A percentile compares a stretch with the other conserved stretches of the same genome.
Evolutionary conservation across 1,140 invertebrate genomes (phyloP).

Genomic region (Sarcophaga bullata): DNA sequence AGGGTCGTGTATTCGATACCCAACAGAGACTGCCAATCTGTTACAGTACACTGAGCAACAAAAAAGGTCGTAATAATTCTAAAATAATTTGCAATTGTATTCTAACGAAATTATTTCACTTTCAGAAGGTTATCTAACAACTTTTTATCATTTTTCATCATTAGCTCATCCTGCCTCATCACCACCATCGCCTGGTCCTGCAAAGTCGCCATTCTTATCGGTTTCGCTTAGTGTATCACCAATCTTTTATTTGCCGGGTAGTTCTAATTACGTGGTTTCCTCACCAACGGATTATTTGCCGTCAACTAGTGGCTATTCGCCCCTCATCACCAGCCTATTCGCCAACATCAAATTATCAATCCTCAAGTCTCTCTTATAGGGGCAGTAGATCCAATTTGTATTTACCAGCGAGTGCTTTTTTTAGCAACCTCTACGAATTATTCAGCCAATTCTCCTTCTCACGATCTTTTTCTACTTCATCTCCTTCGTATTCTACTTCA

Average conservation of each 20-base stretch:
- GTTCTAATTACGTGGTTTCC: slow-evolving; percentile 84
- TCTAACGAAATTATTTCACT: no score
- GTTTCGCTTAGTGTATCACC: slow-evolving; percentile 85
- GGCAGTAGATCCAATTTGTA: slow-evolving; percentile 76
- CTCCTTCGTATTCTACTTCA: slow-evolving; percentile 84
- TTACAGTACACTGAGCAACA: no score
- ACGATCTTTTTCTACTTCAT: slow-evolving; percentile 86
- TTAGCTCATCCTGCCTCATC: slow-evolving; percentile 76
- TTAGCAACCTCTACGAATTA: slow-evolving; percentile 85
- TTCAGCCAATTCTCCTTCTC: slow-evolving; percentile 84
- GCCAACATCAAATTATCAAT: slow-evolving; percentile 77
- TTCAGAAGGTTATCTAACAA: no score
- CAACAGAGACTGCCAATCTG: no score
- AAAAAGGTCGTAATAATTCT: no score
- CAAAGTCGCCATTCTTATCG: slow-evolving; percentile 85
- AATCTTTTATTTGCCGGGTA: slow-evolving; percentile 77
- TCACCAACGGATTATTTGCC: slow-evolving; percentile 84
- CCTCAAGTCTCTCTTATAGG: slow-evolving; percentile 79
- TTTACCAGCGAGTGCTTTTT: slow-evolving; percentile 81
- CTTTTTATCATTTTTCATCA: no score
- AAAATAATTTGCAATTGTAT: no score
- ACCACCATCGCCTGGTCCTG: slow-evolving; percentile 83
- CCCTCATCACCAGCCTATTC: slow-evolving; percentile 78
- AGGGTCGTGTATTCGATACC: no score
- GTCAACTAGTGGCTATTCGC: slow-evolving; percentile 80